Evolutionary conservation across 2,888 invertebrate species (phyloP).

Genomic region (Proisotoma minuta): DNA sequence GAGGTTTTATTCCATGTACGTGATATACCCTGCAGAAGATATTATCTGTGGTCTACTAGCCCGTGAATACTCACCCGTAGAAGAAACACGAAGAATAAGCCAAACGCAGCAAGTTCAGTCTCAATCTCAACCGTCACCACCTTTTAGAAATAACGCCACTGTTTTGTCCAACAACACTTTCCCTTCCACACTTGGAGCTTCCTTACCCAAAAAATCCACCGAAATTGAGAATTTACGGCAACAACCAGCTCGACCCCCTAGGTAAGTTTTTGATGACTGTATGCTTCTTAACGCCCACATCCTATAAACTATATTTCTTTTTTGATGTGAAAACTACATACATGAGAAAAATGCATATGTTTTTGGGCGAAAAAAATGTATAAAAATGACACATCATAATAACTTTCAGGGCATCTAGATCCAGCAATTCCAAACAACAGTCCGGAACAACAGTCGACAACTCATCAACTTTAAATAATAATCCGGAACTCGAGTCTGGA

Average conservation of each 20-base stretch:
- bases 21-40: conserved; percentile 47
- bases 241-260: conserved; percentile 9
- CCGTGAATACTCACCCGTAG: conserved; percentile 37
- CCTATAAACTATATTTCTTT: no score
- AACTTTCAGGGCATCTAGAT: no score
- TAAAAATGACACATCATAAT: no score
- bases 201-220: neutral
- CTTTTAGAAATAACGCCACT: conserved; percentile 1
- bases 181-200: neutral
- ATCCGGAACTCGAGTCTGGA: neutral
- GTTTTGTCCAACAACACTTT: neutral
- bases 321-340: no score
- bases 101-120: conserved; percentile 6
- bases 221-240: conserved; percentile 14
- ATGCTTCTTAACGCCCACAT: no score
- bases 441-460: neutral
- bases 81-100: conserved; percentile 14
- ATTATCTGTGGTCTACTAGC: conserved; percentile 42
- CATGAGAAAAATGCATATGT: no score
- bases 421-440: neutral
- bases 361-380: no score
- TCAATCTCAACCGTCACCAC: neutral
- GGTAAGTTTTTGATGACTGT: no score
- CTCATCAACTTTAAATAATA: neutral
- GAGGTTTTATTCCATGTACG: conserved; percentile 15